Evolutionary conservation across 2,888 invertebrate genomes (phyloP), one percentile per base, ranked within the genome.

Genomic region (Lycophotia porphyrea): DNA sequence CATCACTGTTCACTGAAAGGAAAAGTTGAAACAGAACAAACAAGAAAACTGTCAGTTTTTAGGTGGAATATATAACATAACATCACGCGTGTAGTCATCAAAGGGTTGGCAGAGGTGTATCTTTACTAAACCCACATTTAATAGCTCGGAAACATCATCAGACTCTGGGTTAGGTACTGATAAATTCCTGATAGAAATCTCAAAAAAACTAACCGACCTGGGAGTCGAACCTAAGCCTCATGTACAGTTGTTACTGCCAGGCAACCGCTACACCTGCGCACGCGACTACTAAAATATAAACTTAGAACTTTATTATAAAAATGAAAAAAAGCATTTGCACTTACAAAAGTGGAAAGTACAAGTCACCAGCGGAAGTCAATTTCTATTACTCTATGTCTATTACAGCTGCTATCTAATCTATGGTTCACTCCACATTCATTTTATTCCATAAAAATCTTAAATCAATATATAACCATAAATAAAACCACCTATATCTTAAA

Each of bases 391-490:
- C 74, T 27, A 76, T 71, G 76, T 87, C 72, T 81, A 74, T 71
- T 58, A 73, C 55, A 49, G 63, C 39, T 63, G 60, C 71, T 72
- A 82, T 81, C 76, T 78, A 76, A 81, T 84, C 78, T 80, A 75
- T 49, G 44, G 49, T 34, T 72, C 67, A 84, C 78, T 81, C 70
- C 74, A 86, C 78, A 82, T 84, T 82, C 70, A 82, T 78, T 64
- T 83, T 63, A 82, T 63, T 78, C 78, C 24, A 86, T 87, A 91
- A 91, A 92, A 90, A 92, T 91, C 92, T 91, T 92, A 92, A 92
- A 94, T 93, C 94, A 93, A 94, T 93, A 93, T 90, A 94, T 88
- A 88, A 93, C 91, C 93, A 92, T 94, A 94, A 95, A 94, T 88
- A 93, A 93, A 93, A 93, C 90, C 88, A 86, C 90, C 88, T 89